Evolutionary conservation across 2,888 invertebrate species (phyloP), one percentile per base, ranked within the genome.

Genomic region (Synanthedon vespiformis): DNA sequence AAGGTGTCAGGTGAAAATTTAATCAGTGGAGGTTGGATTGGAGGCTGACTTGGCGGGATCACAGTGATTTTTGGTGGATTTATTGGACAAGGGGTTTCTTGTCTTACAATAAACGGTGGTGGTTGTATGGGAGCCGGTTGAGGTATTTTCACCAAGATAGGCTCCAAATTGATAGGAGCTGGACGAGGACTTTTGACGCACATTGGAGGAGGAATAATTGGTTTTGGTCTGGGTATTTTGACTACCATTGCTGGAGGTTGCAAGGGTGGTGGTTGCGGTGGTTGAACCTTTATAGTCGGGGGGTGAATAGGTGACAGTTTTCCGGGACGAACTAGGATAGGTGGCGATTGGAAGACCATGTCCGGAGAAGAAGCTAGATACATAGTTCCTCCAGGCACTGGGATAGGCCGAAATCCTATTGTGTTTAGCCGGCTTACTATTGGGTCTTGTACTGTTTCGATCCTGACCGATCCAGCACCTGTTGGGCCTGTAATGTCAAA

Each of bases 261-360:
- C 1, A 81, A 65, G 0, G 77, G 71, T 0, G 61, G 56, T 2
- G 62, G 22, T 0, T 57, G 56, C 0, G 72, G 71, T 0, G 74
- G 77, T 51, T 74, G 72, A 1, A 78, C 61, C 0, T 63, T 65
- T 1, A 77, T 56, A 0, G 64, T 49, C 0, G 77, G 72, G 3
- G 79, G 80, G 10, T 62, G 64, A 4, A 80, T 68, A 0, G 77
- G 68, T 0, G 59, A 53, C 0, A 72, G 53, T 2, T 64, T 63
- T 0, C 64, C 65, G 0, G 77, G 80, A 4, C 67, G 62, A 34
- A 82, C 71, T 2, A 80, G 58, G 58, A 84, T 77, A 0, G 83
- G 63, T 0, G 84, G 80, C 0, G 81, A 80, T 48, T 80, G 80
- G 56, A 84, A 75, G 53, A 77, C 54, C 1, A 79, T 67, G 57